A percentile compares a stretch with the other conserved stretches of the same genome.
Evolutionary conservation across 2,888 invertebrate genomes (phyloP).

Genomic region (Ophion obscuratus): DNA sequence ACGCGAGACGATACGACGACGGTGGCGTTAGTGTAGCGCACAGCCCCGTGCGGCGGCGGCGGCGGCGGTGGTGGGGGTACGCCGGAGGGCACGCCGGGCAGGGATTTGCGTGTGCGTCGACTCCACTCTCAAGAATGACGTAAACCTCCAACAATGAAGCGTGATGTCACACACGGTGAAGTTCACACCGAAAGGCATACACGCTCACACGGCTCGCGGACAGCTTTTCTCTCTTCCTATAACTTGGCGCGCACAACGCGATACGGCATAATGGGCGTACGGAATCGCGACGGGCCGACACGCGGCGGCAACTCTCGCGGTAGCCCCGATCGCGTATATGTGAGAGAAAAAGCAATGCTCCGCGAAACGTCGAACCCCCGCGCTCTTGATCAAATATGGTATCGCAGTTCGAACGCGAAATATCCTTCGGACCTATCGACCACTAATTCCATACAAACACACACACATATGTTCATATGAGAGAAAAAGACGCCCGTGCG

Average conservation of each 20-base stretch:
- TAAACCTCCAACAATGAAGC: slow-evolving; percentile 84
- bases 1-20: slow-evolving; percentile 27
- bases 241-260: slow-evolving; percentile 3
- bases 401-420: slow-evolving; percentile 70
- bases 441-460: slow-evolving; percentile 3
- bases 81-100: slow-evolving; percentile 22
- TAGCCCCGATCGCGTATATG: background rate
- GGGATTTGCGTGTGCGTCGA: slow-evolving; percentile 69
- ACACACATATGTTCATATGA: background rate
- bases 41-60: background rate
- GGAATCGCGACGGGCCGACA: background rate
- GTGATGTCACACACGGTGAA: slow-evolving; percentile 82
- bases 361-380: slow-evolving; percentile 68
- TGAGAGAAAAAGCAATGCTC: slow-evolving; percentile 66
- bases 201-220: background rate
- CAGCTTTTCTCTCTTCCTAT: background rate
- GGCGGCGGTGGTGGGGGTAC: slow-evolving; percentile 4
- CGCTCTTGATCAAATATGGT: slow-evolving; percentile 77
- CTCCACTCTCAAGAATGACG: slow-evolving; percentile 81
- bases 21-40: slow-evolving; percentile 36
- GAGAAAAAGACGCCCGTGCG: slow-evolving; percentile 1
- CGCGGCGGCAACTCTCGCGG: slow-evolving; percentile 28
- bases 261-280: background rate
- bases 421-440: slow-evolving; percentile 45
- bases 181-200: slow-evolving; percentile 69